Conservation (phyloP, 1,140 invertebrate genomes). For the Eubasilissa regina region DNA sequence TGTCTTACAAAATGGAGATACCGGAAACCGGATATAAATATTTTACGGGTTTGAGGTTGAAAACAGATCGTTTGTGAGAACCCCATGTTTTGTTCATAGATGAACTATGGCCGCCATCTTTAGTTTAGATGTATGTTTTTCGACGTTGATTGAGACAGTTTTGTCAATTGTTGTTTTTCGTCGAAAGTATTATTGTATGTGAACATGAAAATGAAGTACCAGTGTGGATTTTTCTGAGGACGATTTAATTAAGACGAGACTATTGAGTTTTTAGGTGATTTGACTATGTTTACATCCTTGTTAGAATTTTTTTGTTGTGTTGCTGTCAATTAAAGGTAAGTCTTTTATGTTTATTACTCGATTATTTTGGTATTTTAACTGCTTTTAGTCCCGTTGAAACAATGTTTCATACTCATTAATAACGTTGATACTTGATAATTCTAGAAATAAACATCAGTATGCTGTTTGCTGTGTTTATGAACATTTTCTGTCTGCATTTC, state of each 20-base stretch:
- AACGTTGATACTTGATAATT: neutral
- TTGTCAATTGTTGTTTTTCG: conserved; percentile 36
- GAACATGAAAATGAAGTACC: conserved; percentile 27
- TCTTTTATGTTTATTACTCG: conserved; percentile 34
- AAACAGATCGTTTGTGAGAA: conserved; percentile 67
- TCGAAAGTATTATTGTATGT: conserved; percentile 32
- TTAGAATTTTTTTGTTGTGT: conserved; percentile 66
- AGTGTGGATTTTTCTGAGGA: conserved; percentile 34
- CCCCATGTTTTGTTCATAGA: conserved; percentile 73
- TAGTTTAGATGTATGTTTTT: conserved; percentile 72
- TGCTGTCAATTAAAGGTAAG: conserved; percentile 63
- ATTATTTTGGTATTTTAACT: conserved; percentile 11
- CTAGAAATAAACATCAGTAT: neutral
- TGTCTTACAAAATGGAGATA: conserved; percentile 29
- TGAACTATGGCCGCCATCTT: conserved; percentile 73
- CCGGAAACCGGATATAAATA: conserved; percentile 47
- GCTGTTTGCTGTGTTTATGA: conserved; percentile 2
- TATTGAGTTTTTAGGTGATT: conserved; percentile 60
- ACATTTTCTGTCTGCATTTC: neutral
- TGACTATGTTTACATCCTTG: conserved; percentile 72
- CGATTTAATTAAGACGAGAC: conserved; percentile 2
- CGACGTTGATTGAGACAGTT: conserved; percentile 70
- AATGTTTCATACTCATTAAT: neutral
- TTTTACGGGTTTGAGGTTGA: conserved; percentile 48
- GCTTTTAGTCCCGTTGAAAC: neutral